Evolutionary conservation across 2,888 invertebrate species (phyloP).

Genomic region (Callyntrura guangdongensis): DNA sequence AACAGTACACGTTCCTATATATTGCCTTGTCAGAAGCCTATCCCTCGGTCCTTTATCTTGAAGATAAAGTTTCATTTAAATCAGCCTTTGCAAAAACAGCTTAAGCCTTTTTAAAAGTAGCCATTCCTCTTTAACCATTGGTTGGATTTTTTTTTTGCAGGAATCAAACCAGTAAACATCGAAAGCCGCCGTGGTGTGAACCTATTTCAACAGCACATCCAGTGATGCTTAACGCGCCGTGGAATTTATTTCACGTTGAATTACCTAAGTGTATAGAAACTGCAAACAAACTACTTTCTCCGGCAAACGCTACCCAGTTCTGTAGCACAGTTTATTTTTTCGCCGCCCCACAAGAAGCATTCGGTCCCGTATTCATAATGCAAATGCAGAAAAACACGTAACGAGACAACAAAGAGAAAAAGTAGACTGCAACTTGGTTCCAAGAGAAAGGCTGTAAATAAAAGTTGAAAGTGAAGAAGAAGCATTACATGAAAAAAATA

Average conservation of each 20-base stretch:
- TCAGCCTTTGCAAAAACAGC: not conserved
- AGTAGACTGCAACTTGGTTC: not conserved
- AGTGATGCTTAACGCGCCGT: constrained; percentile 30
- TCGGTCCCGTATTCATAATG: not conserved
- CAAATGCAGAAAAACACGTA: constrained; percentile 33
- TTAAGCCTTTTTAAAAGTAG: too few relatives aligned
- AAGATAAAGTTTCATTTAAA: not conserved
- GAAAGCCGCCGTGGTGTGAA: constrained; percentile 4
- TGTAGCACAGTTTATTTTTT: not conserved
- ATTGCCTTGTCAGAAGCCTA: too few relatives aligned
- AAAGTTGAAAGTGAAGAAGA: constrained; percentile 49
- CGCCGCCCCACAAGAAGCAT: not conserved
- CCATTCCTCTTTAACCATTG: not conserved
- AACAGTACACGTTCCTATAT: too few relatives aligned
- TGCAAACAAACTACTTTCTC: not conserved
- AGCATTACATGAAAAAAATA: constrained; percentile 7
- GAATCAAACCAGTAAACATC: not conserved
- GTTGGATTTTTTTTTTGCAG: constrained; percentile 18
- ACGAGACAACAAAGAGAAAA: constrained; percentile 26
- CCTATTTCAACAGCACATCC: not conserved
- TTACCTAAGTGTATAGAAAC: not conserved
- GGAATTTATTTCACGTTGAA: constrained; percentile 9
- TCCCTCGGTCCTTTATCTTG: too few relatives aligned
- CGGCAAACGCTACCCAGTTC: not conserved
- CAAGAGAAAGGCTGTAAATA: constrained; percentile 34